Evolutionary conservation across 2,113 vertebrate species (phyloP), one percentile per base, ranked within the genome.

Genomic region (Muntiacus reevesi): DNA sequence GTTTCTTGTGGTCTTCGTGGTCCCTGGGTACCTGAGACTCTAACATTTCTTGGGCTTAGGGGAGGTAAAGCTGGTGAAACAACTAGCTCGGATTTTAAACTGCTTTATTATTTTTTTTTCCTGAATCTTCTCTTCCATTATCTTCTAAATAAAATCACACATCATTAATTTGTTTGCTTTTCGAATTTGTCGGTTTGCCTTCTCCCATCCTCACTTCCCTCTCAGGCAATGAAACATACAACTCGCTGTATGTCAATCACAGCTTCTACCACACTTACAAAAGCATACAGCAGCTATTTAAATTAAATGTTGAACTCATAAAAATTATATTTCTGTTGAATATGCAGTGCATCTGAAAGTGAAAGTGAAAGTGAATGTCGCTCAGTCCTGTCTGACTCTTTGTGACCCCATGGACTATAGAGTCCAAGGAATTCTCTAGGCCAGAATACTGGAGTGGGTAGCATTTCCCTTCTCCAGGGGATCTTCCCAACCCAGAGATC

Each of bases 11-110:
- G 43, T 16, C 50, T 15, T 30, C 57, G 30, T 8, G 52, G 55
- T 27, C 33, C 6, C 64, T 12, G 1, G 10, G 40, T 10, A 9
- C 0, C 0, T 7, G 50, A 50, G 54, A 28, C 28, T 30, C 8
- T 60, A 36, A 5, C 47, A 7, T 81, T 54, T 40, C 30, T 28
- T 1, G 76, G 52, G 54, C 23, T 50, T 15, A 52, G 21, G 64
- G 5, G 28, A 10, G n/a, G 16, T 2, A 40, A 33, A 13, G 10
- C n/a, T 87, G 30, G 25, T 14, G 7, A 33, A 76, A 30, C 30
- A 30, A 8, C 7, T 1, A 59, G 62, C 3, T 30, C 45, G 45
- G 6, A 9, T n/a, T 85, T 71, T 14, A 52, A 59, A 25, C 25
- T 27, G 27, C 54, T 54, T 7, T 59, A 57, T 14, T 59, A 47